Base-by-base conservation (phyloP, 2,888 invertebrate species). In the Drosophila flavopinicola region DNA sequence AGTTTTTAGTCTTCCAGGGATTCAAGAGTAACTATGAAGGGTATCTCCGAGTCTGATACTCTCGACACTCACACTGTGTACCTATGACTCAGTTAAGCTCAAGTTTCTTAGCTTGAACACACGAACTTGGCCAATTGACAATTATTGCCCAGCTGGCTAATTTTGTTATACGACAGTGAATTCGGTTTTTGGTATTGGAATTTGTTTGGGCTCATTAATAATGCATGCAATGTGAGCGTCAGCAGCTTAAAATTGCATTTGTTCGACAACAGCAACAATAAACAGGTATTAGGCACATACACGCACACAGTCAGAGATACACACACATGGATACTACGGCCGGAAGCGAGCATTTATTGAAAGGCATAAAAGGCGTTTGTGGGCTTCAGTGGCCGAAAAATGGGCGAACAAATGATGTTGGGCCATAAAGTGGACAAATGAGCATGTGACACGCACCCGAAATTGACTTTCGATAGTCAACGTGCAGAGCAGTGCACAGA, bases 391-490 rank as follows among this genome's bases (percentile, higher is more conserved):
- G 44, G 48, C 37, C 29, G n/a, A n/a, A n/a, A n/a, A n/a, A n/a
- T n/a, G n/a, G n/a, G n/a, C 42, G 63, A 74, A 67, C 83, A 83
- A 73, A 77, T 75, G 75, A 78, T 85, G 83, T 70, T 69, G 30
- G 65, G 63, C 75, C 71, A 86, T 84, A 84, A 84, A 84, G 69
- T 75, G 84, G 77, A 84, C 82, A 84, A 84, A 84, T 84, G 84
- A 82, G 86, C 68, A 70, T 84, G 82, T 69, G 86, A 79, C 84
- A 84, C 85, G 83, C 83, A 83, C 60, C 78, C 83, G 52, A 84
- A 84, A 84, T 86, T 84, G 86, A 86, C 84, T 86, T 84, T 84
- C 83, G 78, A 79, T 86, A 80, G 80, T 73, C 74, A 68, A 77
- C 25, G 51, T 45, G 52, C 41, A 20, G 20, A 24, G 6, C 9